Evolutionary conservation across 2,888 invertebrate species (phyloP).

Genomic region (Hanleya hanleyi): DNA sequence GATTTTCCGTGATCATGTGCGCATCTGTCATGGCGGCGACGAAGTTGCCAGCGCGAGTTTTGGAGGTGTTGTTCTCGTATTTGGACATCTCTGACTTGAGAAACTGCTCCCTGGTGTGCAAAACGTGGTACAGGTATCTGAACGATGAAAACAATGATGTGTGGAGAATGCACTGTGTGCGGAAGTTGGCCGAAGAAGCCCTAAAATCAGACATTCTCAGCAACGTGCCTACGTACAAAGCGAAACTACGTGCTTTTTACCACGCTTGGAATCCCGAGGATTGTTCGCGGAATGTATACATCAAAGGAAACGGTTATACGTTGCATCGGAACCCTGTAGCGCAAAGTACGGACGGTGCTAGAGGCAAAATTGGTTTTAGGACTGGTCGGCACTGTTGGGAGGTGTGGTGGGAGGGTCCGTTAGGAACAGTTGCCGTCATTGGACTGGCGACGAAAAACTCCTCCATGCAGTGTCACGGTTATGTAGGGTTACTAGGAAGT

Average conservation of each 20-base stretch:
- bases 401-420: slow-evolving; percentile 98
- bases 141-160: slow-evolving; percentile 96
- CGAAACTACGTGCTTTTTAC: slow-evolving; percentile 90
- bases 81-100: slow-evolving; percentile 88
- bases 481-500: slow-evolving; percentile 93
- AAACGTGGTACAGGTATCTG: slow-evolving; percentile 91
- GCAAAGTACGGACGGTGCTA: slow-evolving; percentile 96
- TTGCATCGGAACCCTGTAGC: slow-evolving; percentile 98
- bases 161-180: slow-evolving; percentile 92
- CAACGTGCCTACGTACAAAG: slow-evolving; percentile 91
- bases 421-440: slow-evolving; percentile 98
- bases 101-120: slow-evolving; percentile 93
- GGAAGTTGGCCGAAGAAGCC: slow-evolving; percentile 89
- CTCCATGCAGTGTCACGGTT: slow-evolving; percentile 93
- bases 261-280: slow-evolving; percentile 99
- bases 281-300: slow-evolving; percentile 96
- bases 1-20: background rate
- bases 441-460: slow-evolving; percentile 83
- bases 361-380: slow-evolving; percentile 88
- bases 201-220: slow-evolving; percentile 93
- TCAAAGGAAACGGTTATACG: slow-evolving; percentile 97
- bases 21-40: slow-evolving; percentile 59
- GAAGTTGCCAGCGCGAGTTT: slow-evolving; percentile 59
- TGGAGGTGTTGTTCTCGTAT: slow-evolving; percentile 83
- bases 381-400: slow-evolving; percentile 98